These are phyloP conservation scores for Epinotia nisella DNA, from an alignment of 2,888 invertebrate species.

Conservation along the genomic window DNA sequence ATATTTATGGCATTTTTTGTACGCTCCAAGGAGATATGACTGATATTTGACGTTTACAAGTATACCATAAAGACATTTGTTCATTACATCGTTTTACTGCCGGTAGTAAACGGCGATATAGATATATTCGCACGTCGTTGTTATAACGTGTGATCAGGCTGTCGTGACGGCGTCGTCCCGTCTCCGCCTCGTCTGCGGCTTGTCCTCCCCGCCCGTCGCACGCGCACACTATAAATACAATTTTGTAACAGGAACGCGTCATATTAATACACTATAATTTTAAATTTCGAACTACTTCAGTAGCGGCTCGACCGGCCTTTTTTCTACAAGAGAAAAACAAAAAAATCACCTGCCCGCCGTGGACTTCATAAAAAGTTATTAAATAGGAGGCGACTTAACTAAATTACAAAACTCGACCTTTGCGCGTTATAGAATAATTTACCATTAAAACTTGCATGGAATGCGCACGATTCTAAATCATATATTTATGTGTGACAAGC, in stretches of 20 bases:
- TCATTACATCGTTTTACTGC: slow-evolving; percentile 75
- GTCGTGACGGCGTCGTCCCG: slow-evolving; percentile 47
- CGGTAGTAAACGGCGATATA: slow-evolving; percentile 68
- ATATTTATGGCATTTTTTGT: slow-evolving; percentile 82
- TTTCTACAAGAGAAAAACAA: slow-evolving; percentile 60
- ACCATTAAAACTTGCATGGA: slow-evolving; percentile 61
- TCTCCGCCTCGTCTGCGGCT: slow-evolving; percentile 25
- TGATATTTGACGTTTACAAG: slow-evolving; percentile 81
- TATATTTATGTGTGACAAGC: slow-evolving; percentile 74
- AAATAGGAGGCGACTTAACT: slow-evolving; percentile 84
- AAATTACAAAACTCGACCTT: slow-evolving; percentile 83
- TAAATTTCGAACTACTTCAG: slow-evolving; percentile 81
- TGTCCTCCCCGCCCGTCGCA: slow-evolving; percentile 53
- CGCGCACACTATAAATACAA: slow-evolving; percentile 75
- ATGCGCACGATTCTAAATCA: slow-evolving; percentile 71
- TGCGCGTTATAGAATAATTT: slow-evolving; percentile 81
- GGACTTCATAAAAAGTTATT: slow-evolving; percentile 76
- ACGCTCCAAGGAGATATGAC: slow-evolving; percentile 69
- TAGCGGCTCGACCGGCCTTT: slow-evolving; percentile 69
- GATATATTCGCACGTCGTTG: slow-evolving; percentile 73
- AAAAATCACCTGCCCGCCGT: slow-evolving; percentile 76
- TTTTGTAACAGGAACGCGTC: slow-evolving; percentile 68
- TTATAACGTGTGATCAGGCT: slow-evolving; percentile 63
- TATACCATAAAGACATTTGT: slow-evolving; percentile 80
- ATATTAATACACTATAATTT: slow-evolving; percentile 82